These are phyloP conservation scores for Pocillopora grandis DNA, from an alignment of 92 coral and sea anemone species.

Conservation along the genomic window DNA sequence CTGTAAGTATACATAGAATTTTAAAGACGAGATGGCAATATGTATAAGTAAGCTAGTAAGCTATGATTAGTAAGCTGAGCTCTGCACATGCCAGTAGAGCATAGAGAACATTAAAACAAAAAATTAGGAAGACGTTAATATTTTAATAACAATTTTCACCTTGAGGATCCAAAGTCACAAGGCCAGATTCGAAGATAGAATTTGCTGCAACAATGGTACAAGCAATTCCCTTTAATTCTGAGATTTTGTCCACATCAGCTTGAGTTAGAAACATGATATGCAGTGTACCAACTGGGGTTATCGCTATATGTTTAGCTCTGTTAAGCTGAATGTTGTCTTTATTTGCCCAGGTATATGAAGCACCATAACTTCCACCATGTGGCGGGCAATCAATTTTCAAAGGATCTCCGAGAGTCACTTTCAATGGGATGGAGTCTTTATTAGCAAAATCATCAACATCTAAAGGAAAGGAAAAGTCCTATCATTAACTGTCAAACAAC, in stretches of 20 bases:
- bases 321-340: background rate
- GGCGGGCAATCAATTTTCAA: conserved; percentile 25
- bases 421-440: background rate
- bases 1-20: too few relatives aligned
- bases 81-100: too few relatives aligned
- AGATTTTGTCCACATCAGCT: conserved; percentile 10
- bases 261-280: conserved; percentile 37
- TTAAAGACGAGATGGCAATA: too few relatives aligned
- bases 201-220: conserved; percentile 12
- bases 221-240: background rate
- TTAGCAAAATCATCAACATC: background rate
- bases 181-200: background rate
- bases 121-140: background rate
- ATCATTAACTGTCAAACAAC: background rate
- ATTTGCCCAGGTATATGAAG: conserved; percentile 1
- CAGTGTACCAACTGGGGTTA: conserved; percentile 34
- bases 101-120: too few relatives aligned
- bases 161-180: background rate
- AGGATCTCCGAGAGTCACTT: conserved; percentile 28
- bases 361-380: conserved; percentile 6
- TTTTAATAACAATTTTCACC: background rate
- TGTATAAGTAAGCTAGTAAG: too few relatives aligned
- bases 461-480: background rate
- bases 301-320: background rate
- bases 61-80: too few relatives aligned